Conservation (phyloP, 2,797 vertebrate species). For the Labeo calbasu region DNA sequence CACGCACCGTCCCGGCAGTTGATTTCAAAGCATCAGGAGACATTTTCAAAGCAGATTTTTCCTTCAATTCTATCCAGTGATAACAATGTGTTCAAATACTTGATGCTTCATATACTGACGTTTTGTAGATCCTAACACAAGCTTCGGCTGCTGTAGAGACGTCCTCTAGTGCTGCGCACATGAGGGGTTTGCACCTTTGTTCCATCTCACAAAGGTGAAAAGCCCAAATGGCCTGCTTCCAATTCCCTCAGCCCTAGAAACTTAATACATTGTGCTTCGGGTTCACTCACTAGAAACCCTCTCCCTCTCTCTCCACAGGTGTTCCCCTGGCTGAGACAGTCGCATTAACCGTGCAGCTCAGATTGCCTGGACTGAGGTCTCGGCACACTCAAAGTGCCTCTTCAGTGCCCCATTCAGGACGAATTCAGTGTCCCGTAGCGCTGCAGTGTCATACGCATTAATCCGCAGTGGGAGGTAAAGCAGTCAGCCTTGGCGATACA, state of each 20-base stretch:
- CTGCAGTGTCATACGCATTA: slow-evolving; percentile 8
- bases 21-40: slow-evolving; percentile 47
- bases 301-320: slow-evolving; percentile 41
- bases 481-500: slow-evolving; percentile 3
- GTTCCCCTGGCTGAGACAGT: slow-evolving; percentile 44
- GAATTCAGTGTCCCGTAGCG: slow-evolving; percentile 17
- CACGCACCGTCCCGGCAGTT: slow-evolving; percentile 24
- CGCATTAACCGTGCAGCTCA: slow-evolving; percentile 43
- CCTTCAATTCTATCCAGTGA: slow-evolving; percentile 56
- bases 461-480: slow-evolving; percentile 16
- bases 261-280: slow-evolving; percentile 20
- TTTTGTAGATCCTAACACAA: slow-evolving; percentile 15
- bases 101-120: slow-evolving; percentile 30
- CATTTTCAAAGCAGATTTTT: slow-evolving; percentile 56
- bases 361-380: slow-evolving; percentile 34
- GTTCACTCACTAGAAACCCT: slow-evolving; percentile 33
- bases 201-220: slow-evolving; percentile 15
- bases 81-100: slow-evolving; percentile 52
- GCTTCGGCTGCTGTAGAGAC: slow-evolving; percentile 17
- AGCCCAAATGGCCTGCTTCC: slow-evolving; percentile 38
- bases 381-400: slow-evolving; percentile 25
- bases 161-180: background rate
- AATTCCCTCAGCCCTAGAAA: slow-evolving; percentile 41
- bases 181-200: slow-evolving; percentile 25
- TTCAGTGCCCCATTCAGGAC: slow-evolving; percentile 29